Base-by-base conservation (phyloP, 2,797 vertebrate species). In the Myripristis murdjan region DNA sequence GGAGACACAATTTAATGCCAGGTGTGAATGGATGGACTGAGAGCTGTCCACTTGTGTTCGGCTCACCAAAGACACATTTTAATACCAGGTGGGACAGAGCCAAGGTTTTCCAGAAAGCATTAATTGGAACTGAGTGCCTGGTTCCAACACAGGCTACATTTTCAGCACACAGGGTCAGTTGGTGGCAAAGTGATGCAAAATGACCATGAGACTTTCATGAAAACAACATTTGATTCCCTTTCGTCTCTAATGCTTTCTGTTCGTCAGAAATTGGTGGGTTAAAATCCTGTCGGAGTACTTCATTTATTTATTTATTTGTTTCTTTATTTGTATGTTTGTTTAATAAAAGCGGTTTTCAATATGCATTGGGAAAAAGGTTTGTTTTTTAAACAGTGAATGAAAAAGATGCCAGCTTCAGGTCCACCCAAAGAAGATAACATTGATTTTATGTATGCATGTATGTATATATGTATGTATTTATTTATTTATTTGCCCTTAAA, bases 141-240 rank as follows among this genome's bases (percentile, higher is more conserved):
- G 12, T 43, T 43, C 14, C 15, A 16, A 14, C 3, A 43, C 15
- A 22, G 16, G 0, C 9, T 3, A 20, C 11, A 26, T 66, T 55
- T 20, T 22, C 9, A 70, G 31, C 31, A 49, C 0, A 23, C 8
- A 24, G 60, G 66, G 39, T 69, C 53, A 64, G 62, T 70, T 73
- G 39, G 39, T 16, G 39, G 39, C 39, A 2, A 43, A 15, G 14
- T 43, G 15, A 82, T 74, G 5, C 57, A 44, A 35, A 35, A 35
- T 35, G 33, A 35, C 33, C 33, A n/a, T 49, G 10, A 53, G 44
- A 78, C 78, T 37, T 79, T 64, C 14, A 70, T 58, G 26, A 79
- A 68, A 76, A 41, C 28, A 63, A 12, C 41, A 12, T 57, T 73
- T 3, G 33, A 35, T 6, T 35, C 33, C 9, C 9, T 35, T 35